Conservation (phyloP, 2,113 vertebrate species). For the Pterophyllum scalare region DNA sequence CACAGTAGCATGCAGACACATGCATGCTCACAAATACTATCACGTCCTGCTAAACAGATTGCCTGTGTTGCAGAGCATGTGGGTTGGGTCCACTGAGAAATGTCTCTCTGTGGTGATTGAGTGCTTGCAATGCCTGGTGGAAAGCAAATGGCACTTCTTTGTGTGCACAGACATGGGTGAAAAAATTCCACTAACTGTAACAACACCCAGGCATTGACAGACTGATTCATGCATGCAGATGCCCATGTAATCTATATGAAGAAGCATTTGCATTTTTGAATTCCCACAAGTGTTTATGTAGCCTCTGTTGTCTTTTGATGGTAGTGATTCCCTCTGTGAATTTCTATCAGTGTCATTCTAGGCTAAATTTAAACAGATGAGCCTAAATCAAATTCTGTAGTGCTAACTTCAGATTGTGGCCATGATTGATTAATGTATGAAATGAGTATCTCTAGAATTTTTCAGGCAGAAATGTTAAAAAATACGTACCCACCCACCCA, state of each 20-base stretch:
- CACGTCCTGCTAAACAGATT: constrained; percentile 78
- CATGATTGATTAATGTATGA: not conserved
- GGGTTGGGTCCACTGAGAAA: constrained; percentile 79
- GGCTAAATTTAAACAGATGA: too few species aligned
- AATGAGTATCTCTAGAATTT: not conserved
- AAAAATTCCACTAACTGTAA: constrained; percentile 25
- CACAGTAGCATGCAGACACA: constrained; percentile 6
- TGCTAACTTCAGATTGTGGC: not conserved
- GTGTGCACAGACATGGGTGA: constrained; percentile 48
- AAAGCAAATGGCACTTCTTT: constrained; percentile 53
- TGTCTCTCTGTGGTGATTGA: constrained; percentile 80
- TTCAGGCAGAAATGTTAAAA: not conserved
- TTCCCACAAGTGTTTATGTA: not conserved
- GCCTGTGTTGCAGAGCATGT: constrained; percentile 81
- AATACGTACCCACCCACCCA: not conserved
- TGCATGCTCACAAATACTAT: not conserved
- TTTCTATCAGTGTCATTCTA: not conserved
- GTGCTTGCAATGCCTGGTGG: constrained; percentile 69
- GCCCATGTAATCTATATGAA: not conserved
- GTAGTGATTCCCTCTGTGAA: not conserved
- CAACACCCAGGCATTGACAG: not conserved
- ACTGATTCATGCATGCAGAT: not conserved
- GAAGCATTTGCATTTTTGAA: not conserved
- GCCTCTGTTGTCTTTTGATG: not conserved
- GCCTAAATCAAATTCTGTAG: not conserved